Percentiles rank a stretch among this genome's conserved stretches.
These are phyloP conservation scores for Aleiodes leptofemur DNA, from an alignment of 2,888 invertebrate species.

Conservation along the genomic window DNA sequence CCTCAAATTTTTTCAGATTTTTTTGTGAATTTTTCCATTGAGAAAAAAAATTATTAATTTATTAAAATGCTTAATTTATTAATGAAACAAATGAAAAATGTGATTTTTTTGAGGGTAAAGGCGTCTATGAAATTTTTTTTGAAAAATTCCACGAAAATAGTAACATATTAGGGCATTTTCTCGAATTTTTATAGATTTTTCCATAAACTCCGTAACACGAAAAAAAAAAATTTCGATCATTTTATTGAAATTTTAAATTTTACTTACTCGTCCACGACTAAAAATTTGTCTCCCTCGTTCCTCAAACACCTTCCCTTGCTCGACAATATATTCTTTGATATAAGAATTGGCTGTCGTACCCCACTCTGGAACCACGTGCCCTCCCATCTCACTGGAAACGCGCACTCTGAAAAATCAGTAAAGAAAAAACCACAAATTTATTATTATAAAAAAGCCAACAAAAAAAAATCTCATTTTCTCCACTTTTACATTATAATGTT, in stretches of 20 bases:
- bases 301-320: conserved; percentile 91
- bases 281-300: conserved; percentile 91
- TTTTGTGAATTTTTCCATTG: no score
- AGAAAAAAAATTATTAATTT: no score
- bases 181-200: not conserved
- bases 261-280: conserved; percentile 93
- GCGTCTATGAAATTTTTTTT: no score
- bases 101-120: no score
- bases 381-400: conserved; percentile 90
- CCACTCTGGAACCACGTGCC: conserved; percentile 95
- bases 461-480: not conserved
- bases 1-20: no score
- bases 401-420: conserved; percentile 79
- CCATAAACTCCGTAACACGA: not conserved
- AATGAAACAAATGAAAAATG: no score
- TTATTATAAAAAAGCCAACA: not conserved
- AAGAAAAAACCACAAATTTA: conserved; percentile 13
- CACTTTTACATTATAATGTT: conserved; percentile 2
- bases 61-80: no score
- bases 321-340: conserved; percentile 88
- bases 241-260: not conserved
- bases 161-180: not conserved
- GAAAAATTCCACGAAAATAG: no score
- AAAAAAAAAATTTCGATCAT: no score
- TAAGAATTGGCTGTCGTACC: conserved; percentile 89